phyloP scores from a whole-genome alignment of 2,113 vertebrate species.

The Melanostigma gelatinosum region DNA sequence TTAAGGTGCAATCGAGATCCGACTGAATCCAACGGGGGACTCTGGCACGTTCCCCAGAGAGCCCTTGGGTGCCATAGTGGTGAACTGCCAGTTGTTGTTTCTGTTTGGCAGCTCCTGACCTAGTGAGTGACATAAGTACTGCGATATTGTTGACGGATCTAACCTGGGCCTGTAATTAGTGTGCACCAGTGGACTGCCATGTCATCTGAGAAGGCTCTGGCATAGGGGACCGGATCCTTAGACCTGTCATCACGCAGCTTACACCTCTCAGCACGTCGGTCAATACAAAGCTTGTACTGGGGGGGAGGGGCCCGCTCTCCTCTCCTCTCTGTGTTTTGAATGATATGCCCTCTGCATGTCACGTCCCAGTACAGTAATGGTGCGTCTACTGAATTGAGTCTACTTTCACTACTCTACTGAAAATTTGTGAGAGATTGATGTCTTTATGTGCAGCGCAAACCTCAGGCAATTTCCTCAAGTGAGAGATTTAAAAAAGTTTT shows the following conservation, averaged over 20 bases:
- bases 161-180: conserved; percentile 65
- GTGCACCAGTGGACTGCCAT: conserved; percentile 43
- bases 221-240: conserved; percentile 41
- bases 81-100: conserved; percentile 39
- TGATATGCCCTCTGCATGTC: conserved; percentile 43
- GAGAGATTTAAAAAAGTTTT: conserved; percentile 30
- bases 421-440: conserved; percentile 29
- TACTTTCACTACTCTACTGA: conserved; percentile 43
- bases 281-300: conserved; percentile 35
- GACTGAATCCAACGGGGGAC: conserved; percentile 2
- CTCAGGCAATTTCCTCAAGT: conserved; percentile 50
- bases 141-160: conserved; percentile 61
- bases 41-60: conserved; percentile 9
- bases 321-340: conserved; percentile 23
- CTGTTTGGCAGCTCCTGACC: conserved; percentile 50
- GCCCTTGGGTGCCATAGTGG: conserved; percentile 13
- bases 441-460: conserved; percentile 45
- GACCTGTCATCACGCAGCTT: conserved; percentile 69
- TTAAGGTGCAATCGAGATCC: conserved; percentile 24
- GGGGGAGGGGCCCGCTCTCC: conserved; percentile 4
- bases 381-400: conserved; percentile 54
- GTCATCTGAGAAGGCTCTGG: conserved; percentile 67
- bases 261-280: conserved; percentile 62
- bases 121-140: conserved; percentile 63
- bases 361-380: conserved; percentile 35